Evolutionary conservation across 2,113 vertebrate species (phyloP), one percentile per base, ranked within the genome.

Genomic region (Artemisiospiza belli): DNA sequence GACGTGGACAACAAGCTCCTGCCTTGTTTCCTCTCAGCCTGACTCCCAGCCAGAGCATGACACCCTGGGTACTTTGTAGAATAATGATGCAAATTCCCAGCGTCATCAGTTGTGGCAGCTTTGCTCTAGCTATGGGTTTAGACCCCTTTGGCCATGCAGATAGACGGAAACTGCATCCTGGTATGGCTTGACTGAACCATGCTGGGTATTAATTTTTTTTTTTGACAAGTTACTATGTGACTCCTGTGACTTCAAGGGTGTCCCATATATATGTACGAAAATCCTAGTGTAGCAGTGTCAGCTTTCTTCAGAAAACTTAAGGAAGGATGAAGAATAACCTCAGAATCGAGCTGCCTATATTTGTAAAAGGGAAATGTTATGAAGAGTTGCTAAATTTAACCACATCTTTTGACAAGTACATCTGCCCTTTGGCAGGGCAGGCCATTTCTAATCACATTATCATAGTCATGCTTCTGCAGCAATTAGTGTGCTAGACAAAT

Each of bases 241-340:
- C 17, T 57, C 44, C 28, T 55, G 23, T 81, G 37, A 58, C 20
- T 54, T 73, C 15, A 54, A 37, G 31, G 15, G 5, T 67, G 33
- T 70, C 8, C 16, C 12, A 9, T 28, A 24, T 16, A 25, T n/a
- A 35, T 1, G 1, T 44, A n/a, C 0, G 1, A 35, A 24, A 51
- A 22, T 61, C 35, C 47, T 51, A 4, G 13, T 20, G 24, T 31
- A 72, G n/a, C 59, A 44, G 7, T 43, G 41, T 75, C 41, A 66
- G 62, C 44, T 95, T 76, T 72, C 52, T 77, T 63, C 41, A 49
- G 49, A 67, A 84, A 41, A 82, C 6, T 35, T 75, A 30, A 44
- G 44, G 39, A 63, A 63, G 23, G 30, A 57, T 75, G 44, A 82
- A 75, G 44, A 84, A 61, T 44, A 41, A 76, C 22, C 41, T 57